phyloP scores from a whole-genome alignment of 37 sponge, comb jelly and placozoan species.

The Ianthella basta region DNA sequence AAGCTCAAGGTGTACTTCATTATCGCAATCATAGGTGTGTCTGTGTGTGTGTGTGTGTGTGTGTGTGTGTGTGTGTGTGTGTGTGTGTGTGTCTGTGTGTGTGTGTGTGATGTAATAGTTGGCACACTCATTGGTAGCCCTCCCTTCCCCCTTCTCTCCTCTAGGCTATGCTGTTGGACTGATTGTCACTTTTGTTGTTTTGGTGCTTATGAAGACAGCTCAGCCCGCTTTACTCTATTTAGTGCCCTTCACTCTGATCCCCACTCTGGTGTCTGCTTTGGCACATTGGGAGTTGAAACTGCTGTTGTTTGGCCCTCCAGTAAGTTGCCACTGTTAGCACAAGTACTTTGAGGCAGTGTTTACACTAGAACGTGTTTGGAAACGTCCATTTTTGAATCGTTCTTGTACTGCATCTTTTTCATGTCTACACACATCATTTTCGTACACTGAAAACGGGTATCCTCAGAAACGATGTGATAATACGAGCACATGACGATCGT shows the following conservation, averaged over 20 bases:
- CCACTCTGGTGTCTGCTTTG: constrained; percentile 52
- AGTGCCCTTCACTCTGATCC: constrained; percentile 78
- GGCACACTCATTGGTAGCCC: background rate
- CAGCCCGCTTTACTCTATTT: constrained; percentile 92
- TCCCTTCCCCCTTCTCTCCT: background rate
- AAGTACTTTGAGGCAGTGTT: too few species aligned
- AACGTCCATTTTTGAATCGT: too few species aligned
- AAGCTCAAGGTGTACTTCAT: constrained; percentile 27
- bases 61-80: background rate
- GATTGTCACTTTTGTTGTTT: constrained; percentile 57
- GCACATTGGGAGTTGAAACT: constrained; percentile 52
- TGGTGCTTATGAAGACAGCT: constrained; percentile 56
- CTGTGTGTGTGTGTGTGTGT: constrained; percentile 34
- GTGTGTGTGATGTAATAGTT: too few species aligned
- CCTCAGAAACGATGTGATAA: too few species aligned
- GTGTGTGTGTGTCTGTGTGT: background rate
- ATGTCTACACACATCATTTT: too few species aligned
- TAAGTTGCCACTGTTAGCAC: too few species aligned
- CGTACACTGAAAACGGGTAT: too few species aligned
- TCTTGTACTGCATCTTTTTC: too few species aligned
- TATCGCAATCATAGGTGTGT: constrained; percentile 19
- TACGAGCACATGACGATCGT: too few species aligned
- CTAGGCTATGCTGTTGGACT: constrained; percentile 80
- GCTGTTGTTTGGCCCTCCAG: constrained; percentile 55
- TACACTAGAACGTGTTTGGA: too few species aligned